Base-by-base conservation (phyloP, 2,113 vertebrate species). In the Tragelaphus strepsiceros region DNA sequence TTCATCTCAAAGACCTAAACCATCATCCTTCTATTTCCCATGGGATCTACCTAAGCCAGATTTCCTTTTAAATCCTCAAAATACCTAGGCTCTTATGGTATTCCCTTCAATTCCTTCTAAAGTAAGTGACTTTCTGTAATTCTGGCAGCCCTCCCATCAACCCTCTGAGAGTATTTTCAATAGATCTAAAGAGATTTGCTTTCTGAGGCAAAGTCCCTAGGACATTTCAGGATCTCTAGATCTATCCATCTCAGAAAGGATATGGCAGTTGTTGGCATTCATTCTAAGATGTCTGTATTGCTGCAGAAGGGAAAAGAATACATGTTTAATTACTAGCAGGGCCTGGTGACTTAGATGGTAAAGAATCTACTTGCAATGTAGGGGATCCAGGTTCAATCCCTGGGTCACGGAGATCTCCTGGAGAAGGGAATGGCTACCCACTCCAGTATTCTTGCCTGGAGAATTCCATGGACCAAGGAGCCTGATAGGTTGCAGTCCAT, bases 51-150 rank as follows among this genome's bases (percentile, higher is more conserved):
- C 4, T 87, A 39, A 16, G 28, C 82, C 8, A 78, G 16, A 26
- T 59, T 49, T 88, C 46, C 43, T 62, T 91, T 91, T 54, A 93
- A 97, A 96, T 30, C 13, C 16, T 81, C 11, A 87, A 82, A 85
- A 87, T 19, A 30, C n/a, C 84, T 21, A 82, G 17, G 17, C 51
- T 43, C 4, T 85, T 51, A 49, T 82, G 22, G 53, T 49, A 26
- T 16, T 14, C 26, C 11, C 15, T 83, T 93, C 43, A 51, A 21
- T 84, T 77, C 26, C n/a, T 87, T 13, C 62, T 88, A 59, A 86
- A 92, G 54, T 32, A 96, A 89, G 30, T 64, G 58, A 80, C 2
- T 7, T 85, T 90, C 49, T 67, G n/a, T 92, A 87, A 96, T 90
- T 82, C 71, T 51, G 35, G 82, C 16, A 88, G 43, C 24, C 30